Percentiles rank a stretch among this genome's conserved stretches.
Evolutionary conservation across 2,797 vertebrate genomes (phyloP).

Genomic region (Podarcis siculus): DNA sequence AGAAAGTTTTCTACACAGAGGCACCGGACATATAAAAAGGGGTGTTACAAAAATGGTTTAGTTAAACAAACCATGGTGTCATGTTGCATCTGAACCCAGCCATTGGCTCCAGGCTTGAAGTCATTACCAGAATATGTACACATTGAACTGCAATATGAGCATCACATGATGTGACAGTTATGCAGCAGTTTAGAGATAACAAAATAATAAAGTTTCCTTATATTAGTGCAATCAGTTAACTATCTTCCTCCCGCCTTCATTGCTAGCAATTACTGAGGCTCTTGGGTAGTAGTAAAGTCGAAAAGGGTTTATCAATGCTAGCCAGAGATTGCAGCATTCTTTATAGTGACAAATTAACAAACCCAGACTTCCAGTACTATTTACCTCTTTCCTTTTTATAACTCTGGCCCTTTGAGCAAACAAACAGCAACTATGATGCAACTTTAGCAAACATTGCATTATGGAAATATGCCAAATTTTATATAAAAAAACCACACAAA

Average conservation of each 20-base stretch:
- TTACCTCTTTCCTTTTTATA: background rate
- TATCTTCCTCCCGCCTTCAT: background rate
- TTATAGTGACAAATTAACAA: background rate
- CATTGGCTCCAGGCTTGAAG: background rate
- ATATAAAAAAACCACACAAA: conserved; percentile 10
- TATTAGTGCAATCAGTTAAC: background rate
- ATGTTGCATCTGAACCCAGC: background rate
- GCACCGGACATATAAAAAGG: too few species aligned
- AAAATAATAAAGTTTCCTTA: background rate
- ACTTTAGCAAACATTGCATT: background rate
- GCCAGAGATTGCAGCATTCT: background rate
- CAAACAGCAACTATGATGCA: background rate
- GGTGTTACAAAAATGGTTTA: background rate
- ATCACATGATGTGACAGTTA: background rate
- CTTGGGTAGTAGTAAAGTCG: background rate
- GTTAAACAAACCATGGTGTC: background rate
- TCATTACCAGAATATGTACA: background rate
- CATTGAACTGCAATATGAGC: background rate
- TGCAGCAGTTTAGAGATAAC: background rate
- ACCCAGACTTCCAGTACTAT: background rate
- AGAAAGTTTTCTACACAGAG: too few species aligned
- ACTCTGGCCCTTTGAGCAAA: background rate
- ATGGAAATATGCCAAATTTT: background rate
- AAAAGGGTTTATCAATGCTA: background rate
- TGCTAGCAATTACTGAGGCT: background rate